These are phyloP conservation scores for Scaptomyza pallida DNA, from an alignment of 1,140 invertebrate genomes.

Conservation along the genomic window DNA sequence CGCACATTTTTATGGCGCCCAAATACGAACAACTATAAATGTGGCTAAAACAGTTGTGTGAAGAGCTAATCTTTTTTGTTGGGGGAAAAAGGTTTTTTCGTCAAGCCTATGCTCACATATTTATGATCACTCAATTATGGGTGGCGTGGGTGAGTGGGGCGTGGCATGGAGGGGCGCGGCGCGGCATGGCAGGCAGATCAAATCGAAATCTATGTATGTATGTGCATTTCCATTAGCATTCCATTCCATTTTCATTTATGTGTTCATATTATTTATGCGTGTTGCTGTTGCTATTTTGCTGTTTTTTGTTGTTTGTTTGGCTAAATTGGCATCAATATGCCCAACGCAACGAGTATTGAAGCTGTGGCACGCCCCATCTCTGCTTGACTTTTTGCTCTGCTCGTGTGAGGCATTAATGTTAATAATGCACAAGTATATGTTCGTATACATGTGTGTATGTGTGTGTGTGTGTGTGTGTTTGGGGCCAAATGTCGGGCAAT, in stretches of 20 bases:
- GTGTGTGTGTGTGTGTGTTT: neutral
- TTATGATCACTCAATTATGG: constrained; percentile 73
- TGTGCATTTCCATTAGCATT: constrained; percentile 39
- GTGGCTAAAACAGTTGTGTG: constrained; percentile 14
- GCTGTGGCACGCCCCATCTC: constrained; percentile 23
- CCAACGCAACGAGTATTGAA: constrained; percentile 19
- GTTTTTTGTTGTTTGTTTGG: neutral
- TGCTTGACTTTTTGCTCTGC: constrained; percentile 35
- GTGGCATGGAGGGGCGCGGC: neutral
- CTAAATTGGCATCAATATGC: constrained; percentile 52
- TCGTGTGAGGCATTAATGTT: constrained; percentile 68
- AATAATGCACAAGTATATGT: constrained; percentile 60
- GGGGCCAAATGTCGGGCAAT: constrained; percentile 59
- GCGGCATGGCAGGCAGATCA: constrained; percentile 9
- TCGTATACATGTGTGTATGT: neutral
- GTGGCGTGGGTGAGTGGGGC: constrained; percentile 1
- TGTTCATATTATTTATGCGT: constrained; percentile 62
- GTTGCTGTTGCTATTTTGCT: neutral
- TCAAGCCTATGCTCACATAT: constrained; percentile 56
- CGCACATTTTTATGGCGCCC: constrained; percentile 10
- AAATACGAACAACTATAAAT: constrained; percentile 13
- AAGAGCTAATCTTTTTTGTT: constrained; percentile 51
- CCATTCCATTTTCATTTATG: constrained; percentile 59
- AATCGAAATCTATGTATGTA: constrained; percentile 15
- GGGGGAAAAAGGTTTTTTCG: constrained; percentile 9